Conservation (phyloP, 2,113 vertebrate genomes). For the Cervus canadensis region DNA sequence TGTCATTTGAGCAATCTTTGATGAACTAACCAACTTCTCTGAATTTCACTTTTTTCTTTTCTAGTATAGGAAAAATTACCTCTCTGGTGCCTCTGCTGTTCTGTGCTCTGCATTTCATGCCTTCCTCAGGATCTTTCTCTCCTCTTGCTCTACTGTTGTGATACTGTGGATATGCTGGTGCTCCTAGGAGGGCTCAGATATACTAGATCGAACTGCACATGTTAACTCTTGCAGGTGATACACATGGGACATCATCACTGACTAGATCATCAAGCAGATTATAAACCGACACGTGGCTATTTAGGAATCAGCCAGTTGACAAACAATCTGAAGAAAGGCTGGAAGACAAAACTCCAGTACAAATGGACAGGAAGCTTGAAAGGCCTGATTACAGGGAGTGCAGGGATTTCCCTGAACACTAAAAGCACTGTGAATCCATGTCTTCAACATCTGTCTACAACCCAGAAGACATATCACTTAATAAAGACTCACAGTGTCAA, state of each 20-base stretch:
- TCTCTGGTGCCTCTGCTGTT: not conserved
- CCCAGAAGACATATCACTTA: not conserved
- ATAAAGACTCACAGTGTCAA: not conserved
- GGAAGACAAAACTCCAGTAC: not conserved
- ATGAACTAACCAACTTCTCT: not conserved
- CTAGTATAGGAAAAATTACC: not conserved
- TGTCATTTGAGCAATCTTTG: not conserved
- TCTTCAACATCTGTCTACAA: not conserved
- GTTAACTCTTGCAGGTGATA: not conserved
- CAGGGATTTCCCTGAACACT: not conserved
- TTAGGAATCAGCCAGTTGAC: not conserved
- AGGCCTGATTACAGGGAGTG: not conserved
- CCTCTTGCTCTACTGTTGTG: not conserved
- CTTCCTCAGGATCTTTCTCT: not conserved
- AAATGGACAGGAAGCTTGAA: not conserved
- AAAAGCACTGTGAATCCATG: not conserved
- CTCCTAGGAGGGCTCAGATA: not conserved
- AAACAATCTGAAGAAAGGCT: not conserved
- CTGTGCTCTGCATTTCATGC: not conserved
- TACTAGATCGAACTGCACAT: not conserved
- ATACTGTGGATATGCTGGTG: not conserved
- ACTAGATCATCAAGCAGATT: not conserved
- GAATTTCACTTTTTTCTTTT: not conserved
- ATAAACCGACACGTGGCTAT: not conserved
- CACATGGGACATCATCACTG: not conserved